Percentiles rank a stretch among this genome's conserved stretches.
These are phyloP conservation scores for Sparidentex hasta DNA, from an alignment of 2,797 vertebrate genomes.

Conservation along the genomic window DNA sequence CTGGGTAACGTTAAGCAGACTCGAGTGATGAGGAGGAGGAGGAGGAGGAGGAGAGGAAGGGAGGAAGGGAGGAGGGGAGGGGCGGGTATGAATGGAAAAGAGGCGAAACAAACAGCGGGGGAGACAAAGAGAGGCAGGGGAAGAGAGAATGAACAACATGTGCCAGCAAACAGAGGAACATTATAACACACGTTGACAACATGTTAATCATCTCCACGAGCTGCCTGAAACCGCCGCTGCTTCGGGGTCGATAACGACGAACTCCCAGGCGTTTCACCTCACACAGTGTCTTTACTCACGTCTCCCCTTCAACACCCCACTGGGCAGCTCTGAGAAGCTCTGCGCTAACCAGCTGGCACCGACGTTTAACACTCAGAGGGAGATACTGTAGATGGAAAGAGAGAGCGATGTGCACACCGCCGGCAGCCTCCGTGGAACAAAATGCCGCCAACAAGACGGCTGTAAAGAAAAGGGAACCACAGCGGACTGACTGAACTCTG, in stretches of 20 bases:
- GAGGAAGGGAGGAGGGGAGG: neutral
- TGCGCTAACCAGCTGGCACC: too few relatives aligned
- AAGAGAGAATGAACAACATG: neutral
- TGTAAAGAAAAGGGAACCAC: neutral
- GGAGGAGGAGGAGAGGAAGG: too few relatives aligned
- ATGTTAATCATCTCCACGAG: too few relatives aligned
- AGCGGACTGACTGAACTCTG: neutral
- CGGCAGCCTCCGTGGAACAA: neutral
- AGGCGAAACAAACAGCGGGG: neutral
- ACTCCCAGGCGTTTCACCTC: neutral
- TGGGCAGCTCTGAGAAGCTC: neutral
- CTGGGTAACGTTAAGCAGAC: slow-evolving; percentile 13
- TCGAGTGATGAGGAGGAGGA: neutral
- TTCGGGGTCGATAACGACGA: neutral
- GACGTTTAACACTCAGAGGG: neutral
- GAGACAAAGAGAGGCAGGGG: too few relatives aligned
- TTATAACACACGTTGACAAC: neutral
- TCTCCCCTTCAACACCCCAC: neutral
- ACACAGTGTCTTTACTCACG: too few relatives aligned
- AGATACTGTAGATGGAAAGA: neutral
- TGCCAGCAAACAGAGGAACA: neutral
- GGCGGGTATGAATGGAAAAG: neutral
- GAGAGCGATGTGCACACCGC: neutral
- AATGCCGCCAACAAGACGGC: neutral
- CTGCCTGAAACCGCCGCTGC: too few relatives aligned